Conservation (phyloP, 2,797 vertebrate genomes). For the Aulostomus chinensis region DNA sequence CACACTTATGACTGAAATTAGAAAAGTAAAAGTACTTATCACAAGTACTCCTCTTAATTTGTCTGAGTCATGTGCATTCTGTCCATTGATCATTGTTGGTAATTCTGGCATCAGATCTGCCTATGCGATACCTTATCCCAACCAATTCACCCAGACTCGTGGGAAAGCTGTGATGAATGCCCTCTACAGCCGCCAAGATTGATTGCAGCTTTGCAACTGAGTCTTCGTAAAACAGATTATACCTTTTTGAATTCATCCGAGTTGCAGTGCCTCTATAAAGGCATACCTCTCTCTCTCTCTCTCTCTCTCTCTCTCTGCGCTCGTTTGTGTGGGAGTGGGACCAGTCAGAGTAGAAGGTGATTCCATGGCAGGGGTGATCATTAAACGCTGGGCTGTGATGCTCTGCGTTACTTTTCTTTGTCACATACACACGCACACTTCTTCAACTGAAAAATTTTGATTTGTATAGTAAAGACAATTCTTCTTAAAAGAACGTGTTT, state of each 20-base stretch:
- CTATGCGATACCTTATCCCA: conserved; percentile 16
- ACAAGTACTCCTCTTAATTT: conserved; percentile 8
- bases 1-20: neutral
- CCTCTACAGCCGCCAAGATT: conserved; percentile 47
- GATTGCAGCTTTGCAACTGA: conserved; percentile 65
- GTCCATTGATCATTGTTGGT: conserved; percentile 44
- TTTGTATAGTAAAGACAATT: conserved; percentile 19
- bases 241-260: conserved; percentile 41
- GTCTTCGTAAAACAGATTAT: conserved; percentile 42
- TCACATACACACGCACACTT: neutral
- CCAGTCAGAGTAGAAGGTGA: conserved; percentile 19
- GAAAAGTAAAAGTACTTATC: conserved; percentile 2
- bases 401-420: conserved; percentile 20
- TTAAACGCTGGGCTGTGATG: conserved; percentile 19
- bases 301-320: conserved; percentile 5
- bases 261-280: conserved; percentile 9
- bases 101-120: conserved; percentile 30
- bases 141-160: conserved; percentile 18
- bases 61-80: neutral
- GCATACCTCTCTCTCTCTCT: neutral
- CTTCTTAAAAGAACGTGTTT: conserved; percentile 20
- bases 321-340: conserved; percentile 31
- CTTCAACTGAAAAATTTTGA: conserved; percentile 17
- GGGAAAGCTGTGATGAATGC: conserved; percentile 50
- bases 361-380: conserved; percentile 20